These are phyloP conservation scores for Drosophila cognata DNA, from an alignment of 2,888 invertebrate genomes.

Conservation along the genomic window DNA sequence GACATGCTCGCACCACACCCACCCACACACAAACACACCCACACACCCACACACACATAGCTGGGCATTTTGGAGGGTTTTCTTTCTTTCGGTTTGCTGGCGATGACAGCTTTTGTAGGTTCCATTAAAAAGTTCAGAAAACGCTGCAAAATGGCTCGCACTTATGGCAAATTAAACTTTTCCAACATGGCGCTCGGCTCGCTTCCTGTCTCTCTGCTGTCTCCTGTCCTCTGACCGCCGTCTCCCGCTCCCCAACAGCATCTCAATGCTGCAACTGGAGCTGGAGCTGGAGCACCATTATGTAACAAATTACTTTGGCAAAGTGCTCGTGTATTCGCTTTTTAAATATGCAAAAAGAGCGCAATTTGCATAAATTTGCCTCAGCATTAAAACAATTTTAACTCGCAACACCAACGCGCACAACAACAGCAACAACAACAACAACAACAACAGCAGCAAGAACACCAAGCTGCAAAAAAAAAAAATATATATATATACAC, in stretches of 20 bases:
- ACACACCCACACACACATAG: neutral
- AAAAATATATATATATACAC: neutral
- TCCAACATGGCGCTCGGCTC: slow-evolving; percentile 70
- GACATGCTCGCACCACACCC: slow-evolving; percentile 21
- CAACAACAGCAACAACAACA: slow-evolving; percentile 36
- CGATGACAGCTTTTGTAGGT: slow-evolving; percentile 63
- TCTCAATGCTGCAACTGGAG: slow-evolving; percentile 30
- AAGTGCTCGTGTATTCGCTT: slow-evolving; percentile 85
- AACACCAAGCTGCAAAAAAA: slow-evolving; percentile 18
- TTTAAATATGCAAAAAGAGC: slow-evolving; percentile 85
- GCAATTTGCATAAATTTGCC: slow-evolving; percentile 85
- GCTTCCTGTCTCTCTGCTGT: slow-evolving; percentile 28
- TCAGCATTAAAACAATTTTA: slow-evolving; percentile 85
- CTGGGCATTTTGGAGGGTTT: slow-evolving; percentile 39
- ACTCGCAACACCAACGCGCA: slow-evolving; percentile 78
- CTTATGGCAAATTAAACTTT: slow-evolving; percentile 83
- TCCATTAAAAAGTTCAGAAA: slow-evolving; percentile 74
- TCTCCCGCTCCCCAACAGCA: slow-evolving; percentile 31
- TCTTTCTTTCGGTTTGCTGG: slow-evolving; percentile 15
- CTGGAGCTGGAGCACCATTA: slow-evolving; percentile 63
- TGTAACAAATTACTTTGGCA: slow-evolving; percentile 83
- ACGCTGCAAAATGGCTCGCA: slow-evolving; percentile 80
- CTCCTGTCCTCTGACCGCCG: neutral
- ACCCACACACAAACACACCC: neutral
- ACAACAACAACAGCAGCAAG: slow-evolving; percentile 28